These are phyloP conservation scores for Zelleria hepariella DNA, from an alignment of 2,888 invertebrate genomes.

Conservation along the genomic window DNA sequence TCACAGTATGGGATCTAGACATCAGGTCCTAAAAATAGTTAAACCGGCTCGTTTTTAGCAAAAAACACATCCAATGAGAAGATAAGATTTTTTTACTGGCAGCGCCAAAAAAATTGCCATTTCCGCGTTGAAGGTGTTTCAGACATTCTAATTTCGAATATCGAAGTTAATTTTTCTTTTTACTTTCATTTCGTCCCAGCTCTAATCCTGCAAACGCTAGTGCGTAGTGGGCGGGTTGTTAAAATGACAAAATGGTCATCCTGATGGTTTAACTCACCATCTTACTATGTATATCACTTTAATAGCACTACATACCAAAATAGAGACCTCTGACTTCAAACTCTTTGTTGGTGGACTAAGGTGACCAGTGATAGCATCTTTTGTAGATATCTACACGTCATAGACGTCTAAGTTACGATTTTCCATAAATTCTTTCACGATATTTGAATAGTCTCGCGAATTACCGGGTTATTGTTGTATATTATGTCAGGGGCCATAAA, in stretches of 20 bases:
- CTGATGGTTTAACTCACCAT: neutral
- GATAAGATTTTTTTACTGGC: too few relatives aligned
- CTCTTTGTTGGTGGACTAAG: neutral
- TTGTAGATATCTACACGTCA: neutral
- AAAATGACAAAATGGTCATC: conserved; percentile 5
- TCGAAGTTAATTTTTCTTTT: neutral
- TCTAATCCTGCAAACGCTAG: neutral
- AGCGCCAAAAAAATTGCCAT: too few relatives aligned
- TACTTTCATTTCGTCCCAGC: too few relatives aligned
- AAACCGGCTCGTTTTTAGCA: too few relatives aligned
- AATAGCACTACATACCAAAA: neutral
- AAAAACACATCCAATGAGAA: too few relatives aligned
- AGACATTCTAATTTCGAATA: neutral
- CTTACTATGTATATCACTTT: neutral
- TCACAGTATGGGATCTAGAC: too few relatives aligned
- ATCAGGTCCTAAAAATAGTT: too few relatives aligned
- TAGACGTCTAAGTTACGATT: neutral
- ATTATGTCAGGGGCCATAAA: neutral
- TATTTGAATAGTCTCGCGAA: neutral
- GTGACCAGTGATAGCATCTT: too few relatives aligned
- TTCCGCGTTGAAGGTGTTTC: too few relatives aligned
- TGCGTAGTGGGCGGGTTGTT: conserved; percentile 8
- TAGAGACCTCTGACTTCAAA: neutral
- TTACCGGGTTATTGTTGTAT: neutral
- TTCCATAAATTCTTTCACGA: neutral